These are phyloP conservation scores for Penelope pileata DNA, from an alignment of 2,113 vertebrate genomes.

Conservation along the genomic window DNA sequence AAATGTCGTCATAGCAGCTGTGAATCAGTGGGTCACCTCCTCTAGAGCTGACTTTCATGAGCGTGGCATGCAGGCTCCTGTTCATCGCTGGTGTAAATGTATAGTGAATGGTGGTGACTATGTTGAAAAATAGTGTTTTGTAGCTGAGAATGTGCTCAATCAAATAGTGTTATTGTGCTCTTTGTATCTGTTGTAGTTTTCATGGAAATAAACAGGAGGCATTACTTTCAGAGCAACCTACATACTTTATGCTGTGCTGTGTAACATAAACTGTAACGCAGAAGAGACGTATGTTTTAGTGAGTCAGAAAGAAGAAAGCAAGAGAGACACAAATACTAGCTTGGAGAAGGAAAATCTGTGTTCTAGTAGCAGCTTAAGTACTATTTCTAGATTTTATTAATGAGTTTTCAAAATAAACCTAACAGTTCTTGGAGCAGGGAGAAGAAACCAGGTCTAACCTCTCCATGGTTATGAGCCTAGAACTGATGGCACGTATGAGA, in stretches of 20 bases:
- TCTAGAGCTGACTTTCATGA: no score
- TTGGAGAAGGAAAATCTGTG: neutral
- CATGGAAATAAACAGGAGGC: neutral
- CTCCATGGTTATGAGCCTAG: neutral
- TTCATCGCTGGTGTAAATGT: no score
- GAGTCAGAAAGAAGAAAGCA: neutral
- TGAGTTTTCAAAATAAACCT: neutral
- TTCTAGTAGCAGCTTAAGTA: neutral
- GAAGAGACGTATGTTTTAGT: neutral
- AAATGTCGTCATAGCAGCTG: no score
- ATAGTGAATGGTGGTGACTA: no score
- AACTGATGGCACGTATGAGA: rapidly evolving
- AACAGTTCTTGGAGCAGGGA: neutral
- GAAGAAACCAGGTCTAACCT: neutral
- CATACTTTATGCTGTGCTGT: neutral
- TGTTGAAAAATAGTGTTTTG: no score
- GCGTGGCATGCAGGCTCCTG: no score
- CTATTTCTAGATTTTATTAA: neutral
- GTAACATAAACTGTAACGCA: neutral
- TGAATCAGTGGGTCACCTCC: no score
- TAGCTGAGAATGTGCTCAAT: no score
- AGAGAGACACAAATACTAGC: neutral
- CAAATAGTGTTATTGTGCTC: neutral
- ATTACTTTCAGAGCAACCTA: neutral
- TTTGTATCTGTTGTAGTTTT: neutral